Conservation (phyloP, 2,888 invertebrate genomes). For the Stenchaetothrips biformis region DNA sequence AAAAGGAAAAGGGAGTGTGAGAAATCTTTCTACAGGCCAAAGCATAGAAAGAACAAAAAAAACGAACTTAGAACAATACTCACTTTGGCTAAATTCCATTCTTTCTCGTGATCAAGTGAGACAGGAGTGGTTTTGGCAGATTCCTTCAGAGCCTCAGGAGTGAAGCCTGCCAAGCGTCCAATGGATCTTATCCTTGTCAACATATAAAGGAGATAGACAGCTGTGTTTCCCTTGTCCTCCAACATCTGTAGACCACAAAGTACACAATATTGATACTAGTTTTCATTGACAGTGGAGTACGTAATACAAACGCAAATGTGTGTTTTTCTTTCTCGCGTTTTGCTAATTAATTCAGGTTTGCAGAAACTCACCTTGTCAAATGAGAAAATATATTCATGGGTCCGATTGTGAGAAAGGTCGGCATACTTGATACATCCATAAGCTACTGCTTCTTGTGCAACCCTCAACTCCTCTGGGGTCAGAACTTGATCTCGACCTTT, state of each 20-base stretch:
- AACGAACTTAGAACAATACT: constrained; percentile 36
- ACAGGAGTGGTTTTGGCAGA: constrained; percentile 58
- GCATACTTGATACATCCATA: constrained; percentile 99
- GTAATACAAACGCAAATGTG: neutral
- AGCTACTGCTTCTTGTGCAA: constrained; percentile 86
- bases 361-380: constrained; percentile 70
- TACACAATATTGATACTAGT: constrained; percentile 6
- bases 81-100: constrained; percentile 87
- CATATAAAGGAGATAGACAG: constrained; percentile 93
- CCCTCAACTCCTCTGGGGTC: constrained; percentile 69
- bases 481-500: constrained; percentile 82
- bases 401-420: constrained; percentile 88
- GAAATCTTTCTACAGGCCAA: neutral
- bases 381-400: constrained; percentile 93
- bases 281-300: neutral
- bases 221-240: constrained; percentile 98
- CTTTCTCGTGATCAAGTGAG: constrained; percentile 80
- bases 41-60: neutral
- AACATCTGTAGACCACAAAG: constrained; percentile 63
- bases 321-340: too few species aligned
- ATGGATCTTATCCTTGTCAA: constrained; percentile 91
- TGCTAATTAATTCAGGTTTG: neutral
- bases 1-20: constrained; percentile 32
- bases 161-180: constrained; percentile 69
- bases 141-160: constrained; percentile 56